A percentile compares a stretch with the other conserved stretches of the same genome.
Conservation (phyloP, 2,888 invertebrate species). For the Agrochola circellaris region DNA sequence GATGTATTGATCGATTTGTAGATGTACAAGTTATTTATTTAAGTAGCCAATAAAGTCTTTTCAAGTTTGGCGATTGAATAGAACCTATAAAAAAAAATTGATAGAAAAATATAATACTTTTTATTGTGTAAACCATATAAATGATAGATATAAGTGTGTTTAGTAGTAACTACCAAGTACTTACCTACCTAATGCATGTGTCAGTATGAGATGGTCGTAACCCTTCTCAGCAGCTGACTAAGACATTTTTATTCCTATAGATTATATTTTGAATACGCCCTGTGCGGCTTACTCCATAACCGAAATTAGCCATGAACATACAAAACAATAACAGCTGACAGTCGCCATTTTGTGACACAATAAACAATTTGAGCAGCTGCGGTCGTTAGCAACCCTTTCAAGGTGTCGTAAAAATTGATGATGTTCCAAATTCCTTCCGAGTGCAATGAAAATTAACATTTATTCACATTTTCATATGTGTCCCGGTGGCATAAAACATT, state of each 20-base stretch:
- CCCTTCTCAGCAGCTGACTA: background rate
- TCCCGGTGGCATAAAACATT: conserved; percentile 25
- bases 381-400: conserved; percentile 62
- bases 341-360: conserved; percentile 35
- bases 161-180: background rate
- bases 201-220: background rate
- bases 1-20: background rate
- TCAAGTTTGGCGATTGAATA: background rate
- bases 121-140: background rate
- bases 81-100: background rate
- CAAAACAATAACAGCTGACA: conserved; percentile 35
- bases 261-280: background rate
- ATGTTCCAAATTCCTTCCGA: conserved; percentile 56
- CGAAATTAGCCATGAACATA: conserved; percentile 6
- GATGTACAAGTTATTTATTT: background rate
- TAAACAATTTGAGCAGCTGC: conserved; percentile 57
- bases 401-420: conserved; percentile 64
- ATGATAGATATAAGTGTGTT: background rate
- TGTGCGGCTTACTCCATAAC: background rate
- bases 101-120: background rate
- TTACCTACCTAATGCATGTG: background rate
- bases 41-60: background rate
- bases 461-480: conserved; percentile 56
- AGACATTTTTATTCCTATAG: background rate
- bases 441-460: conserved; percentile 64